Conservation (phyloP, 2,888 invertebrate species). For the Sisyra terminalis region DNA sequence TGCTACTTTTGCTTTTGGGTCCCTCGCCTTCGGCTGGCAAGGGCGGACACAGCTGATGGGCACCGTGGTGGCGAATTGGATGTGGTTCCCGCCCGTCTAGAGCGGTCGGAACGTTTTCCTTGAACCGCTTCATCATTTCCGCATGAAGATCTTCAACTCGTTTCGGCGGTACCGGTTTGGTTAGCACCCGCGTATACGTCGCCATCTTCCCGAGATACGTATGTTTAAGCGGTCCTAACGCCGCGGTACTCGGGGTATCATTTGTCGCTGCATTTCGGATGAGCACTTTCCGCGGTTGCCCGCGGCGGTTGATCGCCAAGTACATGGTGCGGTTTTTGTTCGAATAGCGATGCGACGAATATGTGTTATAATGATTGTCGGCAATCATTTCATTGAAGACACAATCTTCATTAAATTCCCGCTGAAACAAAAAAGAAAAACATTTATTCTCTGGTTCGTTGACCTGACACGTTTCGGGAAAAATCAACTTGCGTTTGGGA, state of each 20-base stretch:
- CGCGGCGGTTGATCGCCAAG: constrained; percentile 59
- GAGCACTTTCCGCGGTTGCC: constrained; percentile 55
- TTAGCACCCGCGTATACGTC: constrained; percentile 54
- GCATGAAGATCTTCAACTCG: constrained; percentile 33
- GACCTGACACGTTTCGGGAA: no score
- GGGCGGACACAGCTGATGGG: constrained; percentile 8
- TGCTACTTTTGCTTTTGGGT: constrained; percentile 22
- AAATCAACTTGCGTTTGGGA: no score
- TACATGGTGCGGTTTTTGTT: constrained; percentile 52
- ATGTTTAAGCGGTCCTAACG: constrained; percentile 19
- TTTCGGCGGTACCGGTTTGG: constrained; percentile 35
- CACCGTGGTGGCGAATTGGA: constrained; percentile 24
- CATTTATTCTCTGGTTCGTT: background rate
- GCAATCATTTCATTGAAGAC: constrained; percentile 77
- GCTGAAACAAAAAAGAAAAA: constrained; percentile 47
- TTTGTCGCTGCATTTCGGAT: constrained; percentile 54
- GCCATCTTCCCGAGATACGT: constrained; percentile 52
- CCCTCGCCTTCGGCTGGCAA: constrained; percentile 17
- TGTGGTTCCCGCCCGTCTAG: constrained; percentile 17
- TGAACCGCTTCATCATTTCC: constrained; percentile 24
- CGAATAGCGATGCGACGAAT: constrained; percentile 59
- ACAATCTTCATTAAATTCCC: constrained; percentile 64
- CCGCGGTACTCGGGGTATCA: constrained; percentile 49
- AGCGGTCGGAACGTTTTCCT: constrained; percentile 10
- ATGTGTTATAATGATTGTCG: constrained; percentile 72